Percentiles rank a stretch among this genome's conserved stretches.
Conservation (phyloP, 2,888 invertebrate genomes). For the Drosophila prostipennis region DNA sequence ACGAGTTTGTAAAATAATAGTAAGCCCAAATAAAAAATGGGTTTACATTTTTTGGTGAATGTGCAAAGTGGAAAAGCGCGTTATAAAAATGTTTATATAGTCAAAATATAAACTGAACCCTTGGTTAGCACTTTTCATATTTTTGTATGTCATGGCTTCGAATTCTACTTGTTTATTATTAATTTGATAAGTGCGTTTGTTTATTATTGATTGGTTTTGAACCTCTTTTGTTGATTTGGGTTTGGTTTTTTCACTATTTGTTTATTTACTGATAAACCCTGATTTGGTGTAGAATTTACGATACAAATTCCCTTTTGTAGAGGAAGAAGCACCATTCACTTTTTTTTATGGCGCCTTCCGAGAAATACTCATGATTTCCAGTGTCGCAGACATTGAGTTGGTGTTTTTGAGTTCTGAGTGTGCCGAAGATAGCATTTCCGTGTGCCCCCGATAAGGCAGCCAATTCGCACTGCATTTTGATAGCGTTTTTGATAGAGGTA, state of each 20-base stretch:
- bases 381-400: slow-evolving; percentile 9
- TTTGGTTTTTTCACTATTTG: not conserved
- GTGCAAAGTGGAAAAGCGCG: not conserved
- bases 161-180: not conserved
- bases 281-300: not conserved
- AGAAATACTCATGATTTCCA: not conserved
- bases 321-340: not conserved
- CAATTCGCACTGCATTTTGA: slow-evolving; percentile 34
- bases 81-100: not conserved
- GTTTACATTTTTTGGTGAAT: slow-evolving; percentile 18
- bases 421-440: slow-evolving; percentile 20
- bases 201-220: not conserved
- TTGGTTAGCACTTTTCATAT: not conserved
- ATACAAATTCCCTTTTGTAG: not conserved
- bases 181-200: slow-evolving; percentile 3
- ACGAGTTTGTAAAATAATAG: slow-evolving; percentile 32
- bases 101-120: not conserved
- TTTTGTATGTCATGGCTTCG: not conserved
- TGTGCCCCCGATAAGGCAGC: slow-evolving; percentile 19
- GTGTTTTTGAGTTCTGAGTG: not conserved
- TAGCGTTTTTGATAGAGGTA: slow-evolving; percentile 47
- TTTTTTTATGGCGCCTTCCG: not conserved
- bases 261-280: not conserved
- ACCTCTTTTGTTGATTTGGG: not conserved
- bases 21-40: slow-evolving; percentile 10